phyloP scores from a whole-genome alignment of 2,113 vertebrate species.

The Siniperca chuatsi region DNA sequence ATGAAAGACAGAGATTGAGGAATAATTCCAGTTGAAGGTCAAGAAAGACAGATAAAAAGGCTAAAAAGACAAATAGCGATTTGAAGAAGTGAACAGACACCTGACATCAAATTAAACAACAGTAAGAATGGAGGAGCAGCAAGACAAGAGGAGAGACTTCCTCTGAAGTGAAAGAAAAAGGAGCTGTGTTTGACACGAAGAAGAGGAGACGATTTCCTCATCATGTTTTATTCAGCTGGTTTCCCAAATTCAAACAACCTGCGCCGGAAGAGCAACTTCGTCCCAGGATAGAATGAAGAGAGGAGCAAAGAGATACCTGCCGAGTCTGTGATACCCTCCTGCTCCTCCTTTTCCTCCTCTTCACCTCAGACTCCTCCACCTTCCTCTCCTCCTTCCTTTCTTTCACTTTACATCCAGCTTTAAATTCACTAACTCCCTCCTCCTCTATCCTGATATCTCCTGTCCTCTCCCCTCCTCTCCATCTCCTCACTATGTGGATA shows the following conservation, averaged over 20 bases:
- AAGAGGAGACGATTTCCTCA: constrained; percentile 57
- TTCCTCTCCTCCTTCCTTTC: constrained; percentile 40
- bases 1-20: not conserved
- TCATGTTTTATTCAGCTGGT: constrained; percentile 73
- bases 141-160: constrained; percentile 26
- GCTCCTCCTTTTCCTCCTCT: constrained; percentile 46
- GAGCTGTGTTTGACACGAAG: not conserved
- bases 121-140: constrained; percentile 60
- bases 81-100: constrained; percentile 20
- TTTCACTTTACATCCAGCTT: constrained; percentile 40
- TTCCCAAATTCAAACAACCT: constrained; percentile 64
- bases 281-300: constrained; percentile 78
- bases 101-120: constrained; percentile 47
- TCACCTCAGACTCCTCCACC: constrained; percentile 39
- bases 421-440: constrained; percentile 12
- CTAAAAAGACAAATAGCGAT: not conserved
- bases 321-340: constrained; percentile 46
- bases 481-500: constrained; percentile 81
- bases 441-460: constrained; percentile 47
- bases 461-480: constrained; percentile 34
- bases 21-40: constrained; percentile 43
- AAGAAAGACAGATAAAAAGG: constrained; percentile 16
- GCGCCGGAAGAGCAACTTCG: constrained; percentile 74
- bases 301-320: constrained; percentile 58
- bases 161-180: constrained; percentile 38